Percentiles rank a stretch among this genome's conserved stretches.
Evolutionary conservation across 2,113 vertebrate species (phyloP).

Genomic region (Pogonocichla stellata): DNA sequence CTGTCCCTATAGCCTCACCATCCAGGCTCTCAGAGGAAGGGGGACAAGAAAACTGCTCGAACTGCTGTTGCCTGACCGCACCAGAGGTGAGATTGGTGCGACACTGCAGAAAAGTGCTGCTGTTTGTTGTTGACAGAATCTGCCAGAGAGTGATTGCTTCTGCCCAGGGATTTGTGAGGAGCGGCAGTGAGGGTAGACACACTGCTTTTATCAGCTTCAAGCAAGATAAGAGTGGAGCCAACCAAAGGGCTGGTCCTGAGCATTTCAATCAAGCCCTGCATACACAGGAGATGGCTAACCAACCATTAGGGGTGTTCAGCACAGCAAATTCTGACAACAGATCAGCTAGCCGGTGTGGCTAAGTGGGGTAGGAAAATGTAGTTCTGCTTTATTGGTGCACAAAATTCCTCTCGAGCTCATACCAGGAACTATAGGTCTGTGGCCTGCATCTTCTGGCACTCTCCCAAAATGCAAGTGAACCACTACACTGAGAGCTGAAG

Average conservation of each 20-base stretch:
- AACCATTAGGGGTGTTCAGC: background rate
- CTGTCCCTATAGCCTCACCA: background rate
- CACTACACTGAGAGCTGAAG: background rate
- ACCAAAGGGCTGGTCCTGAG: background rate
- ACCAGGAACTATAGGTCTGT: background rate
- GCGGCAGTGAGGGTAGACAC: background rate
- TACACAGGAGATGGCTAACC: background rate
- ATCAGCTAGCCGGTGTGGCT: background rate
- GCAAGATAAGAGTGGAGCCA: slow-evolving; percentile 57
- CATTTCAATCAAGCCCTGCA: background rate
- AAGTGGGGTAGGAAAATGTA: background rate
- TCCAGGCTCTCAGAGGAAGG: background rate
- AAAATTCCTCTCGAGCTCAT: background rate
- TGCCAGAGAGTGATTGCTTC: slow-evolving; percentile 11
- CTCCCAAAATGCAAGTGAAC: background rate
- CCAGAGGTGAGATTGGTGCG: background rate
- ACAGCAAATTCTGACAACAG: background rate
- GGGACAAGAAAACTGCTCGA: background rate
- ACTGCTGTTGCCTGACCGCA: background rate
- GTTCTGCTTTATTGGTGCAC: background rate
- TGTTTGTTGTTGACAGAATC: slow-evolving; percentile 31
- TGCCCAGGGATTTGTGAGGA: background rate
- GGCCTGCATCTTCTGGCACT: background rate
- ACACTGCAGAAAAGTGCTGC: background rate
- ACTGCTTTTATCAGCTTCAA: slow-evolving; percentile 27